Evolutionary conservation across 2,113 vertebrate genomes (phyloP), one percentile per base, ranked within the genome.

Genomic region (Cromileptes altivelis): DNA sequence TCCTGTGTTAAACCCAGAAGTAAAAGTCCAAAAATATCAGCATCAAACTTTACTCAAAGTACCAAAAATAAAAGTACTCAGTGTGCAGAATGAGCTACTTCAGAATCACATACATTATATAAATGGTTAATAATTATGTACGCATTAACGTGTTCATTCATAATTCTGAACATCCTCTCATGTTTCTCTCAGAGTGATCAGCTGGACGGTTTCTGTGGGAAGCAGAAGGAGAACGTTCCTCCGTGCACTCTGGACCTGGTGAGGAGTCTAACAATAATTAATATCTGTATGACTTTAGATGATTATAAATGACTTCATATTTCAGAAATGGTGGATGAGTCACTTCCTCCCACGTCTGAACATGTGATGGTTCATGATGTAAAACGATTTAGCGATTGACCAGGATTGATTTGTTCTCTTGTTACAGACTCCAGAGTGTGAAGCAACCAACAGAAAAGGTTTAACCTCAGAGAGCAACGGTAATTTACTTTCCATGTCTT

Each of bases 151-250:
- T 45, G 42, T 10, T 45, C 2, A 12, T 45, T 45, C 40, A 42
- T 42, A 42, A 42, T 42, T 42, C 40, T 42, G 40, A 42, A 42
- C 7, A 2, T 42, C 40, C 40, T 42, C 40, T 45, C 62, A 49
- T 10, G 11, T 60, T 12, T 78, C 23, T 23, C 86, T 50, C 61
- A 95, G 96, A 94, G 52, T 69, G 96, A 97, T 72, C 81, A 89
- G 85, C 87, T 92, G 94, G 93, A 95, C 74, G 40, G 83, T 74
- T 96, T 95, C 91, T 94, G 92, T 87, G 93, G 85, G 78, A 97
- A 97, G 65, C 97, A 98, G 92, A 97, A 99, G 94, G 98, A 99
- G 93, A 99, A 97, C 64, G 90, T 98, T 60, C 96, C 97, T 63
- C 96, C 97, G 0, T 67, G 77, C 75, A 84, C 82, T 69, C 93